These are phyloP conservation scores for Diplosoma virens DNA, from an alignment of 23 tunicate genomes.

Conservation along the genomic window DNA sequence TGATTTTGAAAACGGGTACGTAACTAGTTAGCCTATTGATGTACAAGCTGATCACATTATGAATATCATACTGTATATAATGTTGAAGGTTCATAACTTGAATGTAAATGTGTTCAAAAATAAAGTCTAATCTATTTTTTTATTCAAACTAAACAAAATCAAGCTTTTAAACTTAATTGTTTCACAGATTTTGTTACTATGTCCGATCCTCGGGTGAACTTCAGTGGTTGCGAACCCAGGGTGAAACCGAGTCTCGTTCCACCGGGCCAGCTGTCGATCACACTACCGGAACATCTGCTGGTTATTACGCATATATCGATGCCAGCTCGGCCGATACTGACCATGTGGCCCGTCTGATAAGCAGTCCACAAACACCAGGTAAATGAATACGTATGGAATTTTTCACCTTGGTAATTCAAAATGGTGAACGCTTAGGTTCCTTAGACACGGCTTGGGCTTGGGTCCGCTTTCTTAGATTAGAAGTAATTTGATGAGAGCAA, in stretches of 20 bases:
- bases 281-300: constrained; percentile 55
- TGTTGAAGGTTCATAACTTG: too few species aligned
- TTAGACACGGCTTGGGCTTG: too few species aligned
- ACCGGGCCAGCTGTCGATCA: constrained; percentile 90
- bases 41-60: too few species aligned
- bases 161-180: neutral
- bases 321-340: constrained; percentile 43
- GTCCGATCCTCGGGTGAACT: constrained; percentile 66
- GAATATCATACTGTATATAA: too few species aligned
- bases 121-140: neutral
- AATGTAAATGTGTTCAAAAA: too few species aligned
- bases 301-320: constrained; percentile 79
- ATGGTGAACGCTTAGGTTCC: too few species aligned
- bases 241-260: constrained; percentile 69
- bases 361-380: constrained; percentile 75
- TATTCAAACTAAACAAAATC: neutral
- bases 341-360: constrained; percentile 72
- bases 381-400: too few species aligned
- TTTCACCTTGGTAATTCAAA: too few species aligned
- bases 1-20: constrained; percentile 90
- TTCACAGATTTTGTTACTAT: constrained; percentile 78
- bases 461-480: too few species aligned
- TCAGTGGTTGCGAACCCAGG: constrained; percentile 62
- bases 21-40: too few species aligned
- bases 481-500: too few species aligned